phyloP scores from a whole-genome alignment of 2,797 vertebrate species.

The Arrhamphus sclerolepis region DNA sequence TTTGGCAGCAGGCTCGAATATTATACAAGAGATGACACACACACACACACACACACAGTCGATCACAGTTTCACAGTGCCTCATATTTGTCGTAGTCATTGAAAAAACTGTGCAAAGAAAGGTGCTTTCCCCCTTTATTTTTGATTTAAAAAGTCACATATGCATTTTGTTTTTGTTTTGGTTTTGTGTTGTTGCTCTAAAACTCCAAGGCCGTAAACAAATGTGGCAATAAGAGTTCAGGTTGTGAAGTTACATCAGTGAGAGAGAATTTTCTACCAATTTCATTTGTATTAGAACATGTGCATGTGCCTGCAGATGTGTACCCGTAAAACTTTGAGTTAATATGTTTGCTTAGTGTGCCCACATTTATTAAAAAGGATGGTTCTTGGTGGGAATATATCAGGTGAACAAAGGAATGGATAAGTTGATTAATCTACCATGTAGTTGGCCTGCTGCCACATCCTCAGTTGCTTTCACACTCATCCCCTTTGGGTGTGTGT shows the following conservation, averaged over 20 bases:
- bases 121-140: too few species aligned
- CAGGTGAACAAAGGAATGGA: constrained; percentile 36
- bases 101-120: too few species aligned
- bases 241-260: too few species aligned
- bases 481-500: constrained; percentile 1
- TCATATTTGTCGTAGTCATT: too few species aligned
- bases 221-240: too few species aligned
- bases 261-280: too few species aligned
- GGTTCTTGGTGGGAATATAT: constrained; percentile 16
- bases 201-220: too few species aligned
- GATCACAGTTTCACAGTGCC: too few species aligned
- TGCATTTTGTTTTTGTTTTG: too few species aligned
- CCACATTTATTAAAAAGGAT: constrained; percentile 12
- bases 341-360: constrained; percentile 2
- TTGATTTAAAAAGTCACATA: too few species aligned
- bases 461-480: constrained; percentile 14
- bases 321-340: constrained; percentile 8
- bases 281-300: constrained; percentile 6
- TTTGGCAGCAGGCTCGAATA: constrained; percentile 55
- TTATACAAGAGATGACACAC: constrained; percentile 55
- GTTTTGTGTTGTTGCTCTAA: too few species aligned
- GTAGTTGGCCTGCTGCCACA: constrained; percentile 24
- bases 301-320: constrained; percentile 7
- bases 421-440: constrained; percentile 30
- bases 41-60: too few species aligned